A percentile compares a stretch with the other conserved stretches of the same genome.
Conservation (phyloP, 2,888 invertebrate species). For the Drosophila maculinotata region DNA sequence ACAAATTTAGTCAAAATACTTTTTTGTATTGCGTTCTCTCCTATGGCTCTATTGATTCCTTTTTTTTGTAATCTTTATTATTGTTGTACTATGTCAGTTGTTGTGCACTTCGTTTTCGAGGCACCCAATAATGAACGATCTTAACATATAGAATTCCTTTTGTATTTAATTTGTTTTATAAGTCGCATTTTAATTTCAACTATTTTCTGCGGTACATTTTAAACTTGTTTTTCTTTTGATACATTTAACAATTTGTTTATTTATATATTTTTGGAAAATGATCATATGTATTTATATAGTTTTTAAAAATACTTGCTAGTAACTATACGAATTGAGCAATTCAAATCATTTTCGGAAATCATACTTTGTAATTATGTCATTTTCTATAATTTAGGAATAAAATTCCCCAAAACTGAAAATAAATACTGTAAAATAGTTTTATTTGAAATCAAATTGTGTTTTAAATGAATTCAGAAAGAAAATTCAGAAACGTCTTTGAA, state of each 20-base stretch:
- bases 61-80: slow-evolving; percentile 22
- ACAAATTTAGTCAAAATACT: slow-evolving; percentile 28
- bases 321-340: slow-evolving; percentile 28
- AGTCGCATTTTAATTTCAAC: slow-evolving; percentile 48
- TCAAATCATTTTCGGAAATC: slow-evolving; percentile 28
- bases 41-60: slow-evolving; percentile 26
- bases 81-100: slow-evolving; percentile 26
- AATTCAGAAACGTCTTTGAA: too few species aligned
- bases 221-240: slow-evolving; percentile 29
- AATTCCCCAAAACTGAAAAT: slow-evolving; percentile 40
- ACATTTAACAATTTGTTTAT: slow-evolving; percentile 43
- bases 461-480: too few species aligned
- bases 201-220: slow-evolving; percentile 21
- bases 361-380: slow-evolving; percentile 30
- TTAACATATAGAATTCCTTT: slow-evolving; percentile 57
- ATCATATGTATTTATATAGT: slow-evolving; percentile 32
- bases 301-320: slow-evolving; percentile 16
- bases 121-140: slow-evolving; percentile 51
- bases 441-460: neutral
- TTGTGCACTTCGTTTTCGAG: slow-evolving; percentile 71
- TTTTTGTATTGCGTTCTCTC: slow-evolving; percentile 18
- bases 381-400: slow-evolving; percentile 51
- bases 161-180: slow-evolving; percentile 66
- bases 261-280: slow-evolving; percentile 29
- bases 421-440: neutral